phyloP scores from a whole-genome alignment of 2,797 vertebrate genomes.

The Bradypus variegatus region DNA sequence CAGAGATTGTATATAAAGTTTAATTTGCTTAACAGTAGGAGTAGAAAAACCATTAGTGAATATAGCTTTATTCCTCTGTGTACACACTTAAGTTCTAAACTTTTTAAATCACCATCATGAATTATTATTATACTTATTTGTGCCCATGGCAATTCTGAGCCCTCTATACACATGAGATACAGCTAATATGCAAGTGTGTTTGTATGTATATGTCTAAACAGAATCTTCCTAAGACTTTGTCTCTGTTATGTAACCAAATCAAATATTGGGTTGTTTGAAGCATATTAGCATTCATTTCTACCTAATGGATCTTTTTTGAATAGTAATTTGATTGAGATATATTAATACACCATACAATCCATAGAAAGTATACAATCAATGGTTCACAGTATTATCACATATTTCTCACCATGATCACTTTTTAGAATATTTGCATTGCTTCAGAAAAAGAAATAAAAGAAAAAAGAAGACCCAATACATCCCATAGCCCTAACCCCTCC shows the following conservation, averaged over 20 bases:
- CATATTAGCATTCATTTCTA: background rate
- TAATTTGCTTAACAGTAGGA: background rate
- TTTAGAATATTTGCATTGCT: too few species aligned
- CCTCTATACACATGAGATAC: background rate
- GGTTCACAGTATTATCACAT: too few species aligned
- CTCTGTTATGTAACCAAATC: background rate
- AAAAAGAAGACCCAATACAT: too few species aligned
- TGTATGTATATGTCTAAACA: background rate
- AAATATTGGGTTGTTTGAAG: slow-evolving; percentile 10
- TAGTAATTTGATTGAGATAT: too few species aligned
- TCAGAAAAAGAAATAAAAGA: too few species aligned
- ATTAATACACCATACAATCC: too few species aligned
- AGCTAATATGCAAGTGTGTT: background rate
- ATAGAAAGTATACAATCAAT: too few species aligned
- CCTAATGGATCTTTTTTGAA: background rate
- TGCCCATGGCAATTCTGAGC: background rate
- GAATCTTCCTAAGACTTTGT: slow-evolving; percentile 2
- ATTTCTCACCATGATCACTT: too few species aligned
- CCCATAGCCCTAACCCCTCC: too few species aligned
- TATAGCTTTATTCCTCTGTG: background rate
- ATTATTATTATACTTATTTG: background rate
- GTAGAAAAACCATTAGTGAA: background rate
- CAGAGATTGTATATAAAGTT: background rate
- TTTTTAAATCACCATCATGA: background rate
- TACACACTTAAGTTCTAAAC: background rate